phyloP scores from a whole-genome alignment of 92 coral and sea anemone genomes.

The Heteractis magnifica region DNA sequence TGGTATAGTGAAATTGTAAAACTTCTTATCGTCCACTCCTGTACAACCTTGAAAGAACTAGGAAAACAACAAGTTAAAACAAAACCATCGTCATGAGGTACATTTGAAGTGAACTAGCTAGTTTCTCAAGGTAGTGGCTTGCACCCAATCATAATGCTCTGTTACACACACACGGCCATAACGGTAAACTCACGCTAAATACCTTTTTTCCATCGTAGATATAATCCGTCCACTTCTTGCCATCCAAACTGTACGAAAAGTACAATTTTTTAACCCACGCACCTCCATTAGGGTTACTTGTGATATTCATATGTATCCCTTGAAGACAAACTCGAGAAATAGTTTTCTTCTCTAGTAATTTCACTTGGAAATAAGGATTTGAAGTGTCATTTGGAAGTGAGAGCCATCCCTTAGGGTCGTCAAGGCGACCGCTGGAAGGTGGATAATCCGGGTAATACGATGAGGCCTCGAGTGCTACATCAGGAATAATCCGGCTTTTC shows the following conservation, averaged over 20 bases:
- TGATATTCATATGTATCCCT: background rate
- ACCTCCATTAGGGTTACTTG: slow-evolving; percentile 4
- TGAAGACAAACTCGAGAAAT: slow-evolving; percentile 17
- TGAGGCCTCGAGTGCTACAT: slow-evolving; percentile 46
- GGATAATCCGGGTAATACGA: slow-evolving; percentile 32
- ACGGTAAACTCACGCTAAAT: too few species aligned
- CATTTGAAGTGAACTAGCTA: background rate
- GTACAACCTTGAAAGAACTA: slow-evolving; percentile 8
- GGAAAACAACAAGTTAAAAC: background rate
- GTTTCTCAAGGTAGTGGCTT: background rate
- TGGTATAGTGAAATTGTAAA: background rate
- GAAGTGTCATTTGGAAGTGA: slow-evolving; percentile 23
- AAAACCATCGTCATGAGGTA: background rate
- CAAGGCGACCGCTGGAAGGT: slow-evolving; percentile 43
- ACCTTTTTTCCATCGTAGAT: background rate
- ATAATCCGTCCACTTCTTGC: slow-evolving; percentile 14
- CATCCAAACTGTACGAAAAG: slow-evolving; percentile 31
- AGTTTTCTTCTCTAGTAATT: slow-evolving; percentile 8
- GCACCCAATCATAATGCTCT: background rate
- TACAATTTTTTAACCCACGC: slow-evolving; percentile 37
- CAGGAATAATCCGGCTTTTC: slow-evolving; percentile 21
- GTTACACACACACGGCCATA: background rate
- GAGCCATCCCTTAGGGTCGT: slow-evolving; percentile 28
- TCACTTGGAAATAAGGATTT: slow-evolving; percentile 42
- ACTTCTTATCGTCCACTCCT: background rate